phyloP scores from a whole-genome alignment of 2,888 invertebrate genomes.

The Candidula unifasciata region DNA sequence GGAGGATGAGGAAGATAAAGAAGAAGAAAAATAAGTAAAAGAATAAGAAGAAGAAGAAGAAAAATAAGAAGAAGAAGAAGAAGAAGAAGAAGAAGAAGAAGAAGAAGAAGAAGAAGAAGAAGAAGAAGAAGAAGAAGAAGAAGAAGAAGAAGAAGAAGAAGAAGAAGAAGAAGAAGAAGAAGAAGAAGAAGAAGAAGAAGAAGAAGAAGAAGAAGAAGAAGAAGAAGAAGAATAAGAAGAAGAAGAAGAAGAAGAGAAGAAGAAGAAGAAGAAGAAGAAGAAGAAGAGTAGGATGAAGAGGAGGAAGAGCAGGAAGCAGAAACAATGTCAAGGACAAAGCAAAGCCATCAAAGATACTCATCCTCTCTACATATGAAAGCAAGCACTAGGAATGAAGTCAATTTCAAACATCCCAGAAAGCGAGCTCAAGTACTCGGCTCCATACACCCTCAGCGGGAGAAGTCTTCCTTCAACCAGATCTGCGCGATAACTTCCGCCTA shows the following conservation, averaged over 20 bases:
- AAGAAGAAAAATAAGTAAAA: neutral
- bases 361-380: too few relatives aligned
- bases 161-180: conserved; percentile 8
- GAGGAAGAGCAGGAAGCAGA: neutral
- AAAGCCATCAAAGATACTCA: neutral
- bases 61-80: neutral
- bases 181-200: conserved; percentile 16
- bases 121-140: neutral
- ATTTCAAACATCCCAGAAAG: too few relatives aligned
- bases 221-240: neutral
- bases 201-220: neutral
- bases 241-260: neutral
- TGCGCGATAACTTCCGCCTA: too few relatives aligned
- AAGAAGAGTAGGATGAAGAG: neutral
- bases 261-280: neutral
- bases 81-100: too few relatives aligned
- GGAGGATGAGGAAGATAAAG: neutral
- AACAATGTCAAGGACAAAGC: neutral
- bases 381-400: too few relatives aligned
- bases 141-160: neutral
- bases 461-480: too few relatives aligned
- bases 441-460: too few relatives aligned
- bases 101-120: neutral
- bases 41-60: neutral
- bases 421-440: too few relatives aligned